Conservation (phyloP, 2,797 vertebrate genomes). For the Hippocampus kuda region DNA sequence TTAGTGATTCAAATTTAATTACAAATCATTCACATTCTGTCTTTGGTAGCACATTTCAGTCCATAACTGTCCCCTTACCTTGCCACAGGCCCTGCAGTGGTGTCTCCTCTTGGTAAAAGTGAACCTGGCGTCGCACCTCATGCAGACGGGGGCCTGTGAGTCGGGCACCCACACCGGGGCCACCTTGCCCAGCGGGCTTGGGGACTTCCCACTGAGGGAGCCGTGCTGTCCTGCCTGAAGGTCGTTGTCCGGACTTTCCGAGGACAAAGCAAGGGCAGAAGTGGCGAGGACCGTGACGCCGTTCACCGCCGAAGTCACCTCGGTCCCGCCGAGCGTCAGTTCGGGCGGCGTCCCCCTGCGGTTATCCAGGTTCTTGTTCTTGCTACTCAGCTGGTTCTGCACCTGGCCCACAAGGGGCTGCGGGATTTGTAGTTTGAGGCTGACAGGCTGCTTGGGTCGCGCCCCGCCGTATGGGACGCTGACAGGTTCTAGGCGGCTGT, state of each 20-base stretch:
- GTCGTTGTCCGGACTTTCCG: slow-evolving; percentile 92
- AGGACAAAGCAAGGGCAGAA: slow-evolving; percentile 19
- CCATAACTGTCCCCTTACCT: slow-evolving; percentile 62
- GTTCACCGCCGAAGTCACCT: slow-evolving; percentile 35
- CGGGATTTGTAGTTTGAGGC: slow-evolving; percentile 91
- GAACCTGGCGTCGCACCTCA: slow-evolving; percentile 96
- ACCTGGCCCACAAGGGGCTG: slow-evolving; percentile 79
- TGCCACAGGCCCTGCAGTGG: slow-evolving; percentile 97
- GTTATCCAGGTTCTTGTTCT: slow-evolving; percentile 84
- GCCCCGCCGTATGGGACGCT: slow-evolving; percentile 91
- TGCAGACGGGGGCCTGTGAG: slow-evolving; percentile 92
- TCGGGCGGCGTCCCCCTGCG: slow-evolving; percentile 36
- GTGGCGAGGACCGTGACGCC: slow-evolving; percentile 40
- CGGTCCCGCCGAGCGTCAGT: slow-evolving; percentile 7
- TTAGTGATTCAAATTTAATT: too few relatives aligned
- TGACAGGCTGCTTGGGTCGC: slow-evolving; percentile 89
- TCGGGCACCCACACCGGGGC: slow-evolving; percentile 98
- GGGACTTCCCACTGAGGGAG: slow-evolving; percentile 70
- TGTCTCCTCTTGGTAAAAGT: slow-evolving; percentile 98
- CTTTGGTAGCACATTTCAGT: too few relatives aligned
- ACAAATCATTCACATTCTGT: too few relatives aligned
- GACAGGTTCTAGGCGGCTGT: slow-evolving; percentile 73
- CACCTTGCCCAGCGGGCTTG: slow-evolving; percentile 82
- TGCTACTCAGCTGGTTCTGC: slow-evolving; percentile 78
- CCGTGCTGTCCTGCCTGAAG: slow-evolving; percentile 87